These are phyloP conservation scores for Sinodicranocentrus sp. DNA, from an alignment of 2,888 invertebrate genomes.

Conservation along the genomic window DNA sequence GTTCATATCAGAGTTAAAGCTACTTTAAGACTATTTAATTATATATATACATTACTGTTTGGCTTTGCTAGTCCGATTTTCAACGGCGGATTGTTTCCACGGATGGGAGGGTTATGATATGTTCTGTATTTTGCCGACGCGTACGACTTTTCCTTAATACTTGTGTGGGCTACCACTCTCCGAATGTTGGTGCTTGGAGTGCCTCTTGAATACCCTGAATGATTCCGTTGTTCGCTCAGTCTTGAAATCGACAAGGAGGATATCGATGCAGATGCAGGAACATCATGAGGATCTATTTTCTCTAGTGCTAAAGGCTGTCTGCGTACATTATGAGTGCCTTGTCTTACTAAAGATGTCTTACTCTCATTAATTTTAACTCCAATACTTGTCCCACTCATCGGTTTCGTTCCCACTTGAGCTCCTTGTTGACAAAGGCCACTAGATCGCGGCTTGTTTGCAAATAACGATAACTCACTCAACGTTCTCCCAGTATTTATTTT, in stretches of 20 bases:
- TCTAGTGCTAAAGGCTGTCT: slow-evolving; percentile 35
- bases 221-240: slow-evolving; percentile 16
- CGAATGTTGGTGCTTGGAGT: slow-evolving; percentile 14
- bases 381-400: not conserved
- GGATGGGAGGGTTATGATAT: slow-evolving; percentile 24
- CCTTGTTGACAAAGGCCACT: not conserved
- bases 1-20: no score
- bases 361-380: slow-evolving; percentile 12
- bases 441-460: slow-evolving; percentile 4
- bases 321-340: not conserved
- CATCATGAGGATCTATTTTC: slow-evolving; percentile 41
- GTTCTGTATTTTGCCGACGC: slow-evolving; percentile 48
- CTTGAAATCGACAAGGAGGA: slow-evolving; percentile 33
- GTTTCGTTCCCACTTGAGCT: not conserved
- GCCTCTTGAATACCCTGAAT: slow-evolving; percentile 1
- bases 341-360: slow-evolving; percentile 14
- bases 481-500: slow-evolving; percentile 19
- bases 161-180: slow-evolving; percentile 40
- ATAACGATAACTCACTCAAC: slow-evolving; percentile 39
- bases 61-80: slow-evolving; percentile 36
- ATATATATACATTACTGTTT: slow-evolving; percentile 6
- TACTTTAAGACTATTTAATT: no score
- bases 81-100: slow-evolving; percentile 37
- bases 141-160: slow-evolving; percentile 49
- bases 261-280: slow-evolving; percentile 33